Evolutionary conservation across 2,113 vertebrate genomes (phyloP).

Genomic region (Podarcis raffonei): DNA sequence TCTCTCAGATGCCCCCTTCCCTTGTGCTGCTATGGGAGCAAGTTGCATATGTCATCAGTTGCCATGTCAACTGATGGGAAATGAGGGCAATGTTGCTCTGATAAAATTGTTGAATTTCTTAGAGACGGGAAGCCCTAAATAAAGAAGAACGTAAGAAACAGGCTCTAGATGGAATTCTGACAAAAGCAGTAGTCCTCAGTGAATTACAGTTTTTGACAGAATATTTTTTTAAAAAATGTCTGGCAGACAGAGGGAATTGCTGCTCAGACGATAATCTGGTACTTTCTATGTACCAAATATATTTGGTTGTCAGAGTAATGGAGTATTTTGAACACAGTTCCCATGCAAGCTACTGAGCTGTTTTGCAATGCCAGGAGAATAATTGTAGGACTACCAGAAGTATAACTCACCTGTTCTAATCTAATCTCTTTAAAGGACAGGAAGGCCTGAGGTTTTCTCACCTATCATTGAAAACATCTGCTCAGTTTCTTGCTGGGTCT

Average conservation of each 20-base stretch:
- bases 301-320: not conserved
- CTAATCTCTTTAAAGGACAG: constrained; percentile 12
- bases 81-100: no score
- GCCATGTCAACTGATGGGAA: no score
- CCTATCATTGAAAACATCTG: constrained; percentile 40
- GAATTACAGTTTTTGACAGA: not conserved
- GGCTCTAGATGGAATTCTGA: not conserved
- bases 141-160: not conserved
- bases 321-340: not conserved
- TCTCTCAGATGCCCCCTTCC: not conserved
- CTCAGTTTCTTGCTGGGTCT: constrained; percentile 19
- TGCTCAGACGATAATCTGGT: not conserved
- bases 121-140: not conserved
- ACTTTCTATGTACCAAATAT: not conserved
- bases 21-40: not conserved
- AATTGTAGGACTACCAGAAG: not conserved
- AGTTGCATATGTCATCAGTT: not conserved
- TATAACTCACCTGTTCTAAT: not conserved
- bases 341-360: not conserved
- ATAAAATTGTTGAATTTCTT: not conserved
- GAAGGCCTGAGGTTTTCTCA: not conserved
- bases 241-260: not conserved
- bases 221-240: not conserved
- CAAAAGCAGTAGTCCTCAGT: not conserved
- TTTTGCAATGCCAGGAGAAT: not conserved